Conservation (phyloP, 2,113 vertebrate genomes). For the Isichthys henryi region DNA sequence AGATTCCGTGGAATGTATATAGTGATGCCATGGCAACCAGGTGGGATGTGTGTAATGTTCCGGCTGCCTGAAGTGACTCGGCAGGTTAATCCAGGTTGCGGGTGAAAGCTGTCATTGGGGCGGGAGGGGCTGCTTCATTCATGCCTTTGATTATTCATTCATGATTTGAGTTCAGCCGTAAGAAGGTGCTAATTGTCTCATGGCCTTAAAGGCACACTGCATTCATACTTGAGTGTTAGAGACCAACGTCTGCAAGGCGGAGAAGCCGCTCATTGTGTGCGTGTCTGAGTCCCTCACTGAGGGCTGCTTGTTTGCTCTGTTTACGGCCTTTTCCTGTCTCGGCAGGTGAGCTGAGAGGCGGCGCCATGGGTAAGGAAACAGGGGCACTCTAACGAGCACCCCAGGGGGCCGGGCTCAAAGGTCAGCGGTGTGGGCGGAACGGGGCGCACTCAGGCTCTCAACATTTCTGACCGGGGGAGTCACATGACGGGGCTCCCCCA, state of each 20-base stretch:
- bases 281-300: constrained; percentile 20
- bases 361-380: constrained; percentile 30
- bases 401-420: constrained; percentile 36
- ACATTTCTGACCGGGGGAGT: background rate
- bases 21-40: background rate
- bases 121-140: background rate
- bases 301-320: constrained; percentile 50
- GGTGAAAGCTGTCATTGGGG: background rate
- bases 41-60: background rate
- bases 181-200: background rate
- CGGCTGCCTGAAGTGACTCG: background rate
- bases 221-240: background rate
- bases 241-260: background rate
- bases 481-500: background rate
- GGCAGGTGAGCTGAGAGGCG: constrained; percentile 28
- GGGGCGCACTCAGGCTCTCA: background rate
- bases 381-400: constrained; percentile 45
- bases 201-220: background rate
- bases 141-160: background rate
- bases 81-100: background rate
- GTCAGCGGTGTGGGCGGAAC: background rate
- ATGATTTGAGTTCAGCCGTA: background rate
- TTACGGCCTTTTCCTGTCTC: constrained; percentile 44
- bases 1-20: background rate
- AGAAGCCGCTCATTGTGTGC: background rate